phyloP scores from a whole-genome alignment of 2,888 invertebrate genomes.

The Heteromurus nitidus region DNA sequence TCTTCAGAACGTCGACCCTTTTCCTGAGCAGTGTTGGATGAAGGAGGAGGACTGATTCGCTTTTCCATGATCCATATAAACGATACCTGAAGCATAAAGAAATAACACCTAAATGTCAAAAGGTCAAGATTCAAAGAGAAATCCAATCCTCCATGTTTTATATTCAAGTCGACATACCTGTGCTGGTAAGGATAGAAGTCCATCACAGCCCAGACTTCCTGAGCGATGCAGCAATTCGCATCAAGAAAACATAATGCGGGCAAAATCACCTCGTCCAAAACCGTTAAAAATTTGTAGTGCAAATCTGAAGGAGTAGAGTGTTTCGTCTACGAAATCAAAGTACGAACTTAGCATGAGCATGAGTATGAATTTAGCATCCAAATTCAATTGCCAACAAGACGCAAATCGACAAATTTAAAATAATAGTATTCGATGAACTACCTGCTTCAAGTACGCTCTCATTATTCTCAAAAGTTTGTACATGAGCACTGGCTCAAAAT shows the following conservation, averaged over 20 bases:
- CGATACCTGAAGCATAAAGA: slow-evolving; percentile 82
- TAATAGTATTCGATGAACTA: slow-evolving; percentile 63
- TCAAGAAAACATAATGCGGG: slow-evolving; percentile 94
- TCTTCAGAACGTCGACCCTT: slow-evolving; percentile 90
- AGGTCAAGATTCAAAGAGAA: no score
- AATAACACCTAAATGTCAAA: slow-evolving; percentile 2
- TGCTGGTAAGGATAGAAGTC: slow-evolving; percentile 91
- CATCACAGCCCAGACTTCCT: slow-evolving; percentile 94
- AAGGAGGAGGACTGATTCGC: slow-evolving; percentile 85
- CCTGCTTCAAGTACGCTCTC: slow-evolving; percentile 77
- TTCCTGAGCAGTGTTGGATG: slow-evolving; percentile 90
- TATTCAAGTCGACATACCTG: slow-evolving; percentile 76
- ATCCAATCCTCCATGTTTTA: no score
- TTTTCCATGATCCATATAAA: slow-evolving; percentile 97
- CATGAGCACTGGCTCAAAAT: slow-evolving; percentile 91
- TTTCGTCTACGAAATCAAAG: slow-evolving; percentile 64
- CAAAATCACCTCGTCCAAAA: slow-evolving; percentile 91
- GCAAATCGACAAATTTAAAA: not conserved
- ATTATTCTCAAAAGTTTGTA: slow-evolving; percentile 85
- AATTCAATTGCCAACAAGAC: not conserved
- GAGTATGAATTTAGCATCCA: no score
- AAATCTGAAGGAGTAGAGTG: slow-evolving; percentile 77
- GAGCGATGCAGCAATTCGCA: slow-evolving; percentile 95
- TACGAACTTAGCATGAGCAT: not conserved
- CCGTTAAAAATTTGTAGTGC: slow-evolving; percentile 88